phyloP scores from a whole-genome alignment of 2,113 vertebrate genomes.

The Petrocephalus zakoni region DNA sequence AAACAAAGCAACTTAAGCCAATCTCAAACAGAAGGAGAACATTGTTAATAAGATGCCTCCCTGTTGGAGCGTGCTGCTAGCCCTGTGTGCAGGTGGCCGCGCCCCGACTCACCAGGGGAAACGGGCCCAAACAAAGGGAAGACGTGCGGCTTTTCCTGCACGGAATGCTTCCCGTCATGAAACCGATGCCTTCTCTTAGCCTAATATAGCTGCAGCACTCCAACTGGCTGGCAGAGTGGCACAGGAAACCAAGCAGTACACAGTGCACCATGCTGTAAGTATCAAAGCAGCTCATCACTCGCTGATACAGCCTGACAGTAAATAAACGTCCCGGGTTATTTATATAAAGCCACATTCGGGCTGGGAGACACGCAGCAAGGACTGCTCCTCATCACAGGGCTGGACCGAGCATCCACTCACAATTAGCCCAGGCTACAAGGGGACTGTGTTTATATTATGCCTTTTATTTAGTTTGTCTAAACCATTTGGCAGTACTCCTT shows the following conservation, averaged over 20 bases:
- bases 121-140: background rate
- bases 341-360: slow-evolving; percentile 30
- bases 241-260: slow-evolving; percentile 37
- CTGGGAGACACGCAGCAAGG: slow-evolving; percentile 15
- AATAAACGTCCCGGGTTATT: slow-evolving; percentile 42
- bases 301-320: slow-evolving; percentile 43
- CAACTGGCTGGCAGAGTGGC: slow-evolving; percentile 37
- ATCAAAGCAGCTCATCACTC: slow-evolving; percentile 35
- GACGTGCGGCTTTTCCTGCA: background rate
- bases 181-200: slow-evolving; percentile 19
- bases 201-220: slow-evolving; percentile 28
- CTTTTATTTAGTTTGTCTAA: slow-evolving; percentile 27
- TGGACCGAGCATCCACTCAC: slow-evolving; percentile 19
- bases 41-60: background rate
- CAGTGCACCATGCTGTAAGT: slow-evolving; percentile 3
- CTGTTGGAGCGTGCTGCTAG: background rate
- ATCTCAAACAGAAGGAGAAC: background rate
- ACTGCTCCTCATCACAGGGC: slow-evolving; percentile 27
- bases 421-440: slow-evolving; percentile 17
- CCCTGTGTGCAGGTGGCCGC: background rate
- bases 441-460: slow-evolving; percentile 30
- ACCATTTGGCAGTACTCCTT: background rate
- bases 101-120: background rate
- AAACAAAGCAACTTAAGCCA: background rate
- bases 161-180: background rate